Conservation (phyloP, 2,888 invertebrate species). For the Lepidonotus clava region DNA sequence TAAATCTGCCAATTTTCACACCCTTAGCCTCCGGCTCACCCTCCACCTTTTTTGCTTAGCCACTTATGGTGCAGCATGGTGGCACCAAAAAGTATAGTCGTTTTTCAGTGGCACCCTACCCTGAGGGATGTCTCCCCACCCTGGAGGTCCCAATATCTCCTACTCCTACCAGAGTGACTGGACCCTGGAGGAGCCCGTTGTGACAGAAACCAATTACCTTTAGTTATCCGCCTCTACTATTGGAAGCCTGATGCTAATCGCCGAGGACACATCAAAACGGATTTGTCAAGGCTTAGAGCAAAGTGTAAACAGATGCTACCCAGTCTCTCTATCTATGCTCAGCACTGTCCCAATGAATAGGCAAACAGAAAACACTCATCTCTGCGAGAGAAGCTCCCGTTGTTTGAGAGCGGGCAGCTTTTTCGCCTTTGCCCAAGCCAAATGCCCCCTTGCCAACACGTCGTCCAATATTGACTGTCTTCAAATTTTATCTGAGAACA, state of each 20-base stretch:
- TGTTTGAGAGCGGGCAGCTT: not conserved
- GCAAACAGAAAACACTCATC: not conserved
- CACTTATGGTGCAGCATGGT: no score
- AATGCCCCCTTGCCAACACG: no score
- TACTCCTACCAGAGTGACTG: no score
- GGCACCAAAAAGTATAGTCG: no score
- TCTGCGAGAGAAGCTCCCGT: not conserved
- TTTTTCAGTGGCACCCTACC: no score
- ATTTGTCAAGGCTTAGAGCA: constrained; percentile 11
- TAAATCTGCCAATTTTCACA: no score
- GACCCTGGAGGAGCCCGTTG: constrained; percentile 6
- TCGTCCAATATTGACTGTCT: not conserved
- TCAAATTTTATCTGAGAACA: not conserved
- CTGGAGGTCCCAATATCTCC: no score
- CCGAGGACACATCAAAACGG: not conserved
- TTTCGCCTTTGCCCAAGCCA: no score
- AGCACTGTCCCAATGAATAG: not conserved
- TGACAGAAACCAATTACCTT: constrained; percentile 39
- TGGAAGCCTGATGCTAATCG: not conserved
- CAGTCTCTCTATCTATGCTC: not conserved
- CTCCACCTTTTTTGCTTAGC: no score
- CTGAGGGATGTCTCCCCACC: no score
- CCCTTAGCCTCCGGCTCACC: no score
- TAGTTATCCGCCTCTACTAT: constrained; percentile 4
- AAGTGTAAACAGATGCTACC: constrained; percentile 21